Base-by-base conservation (phyloP, 2,888 invertebrate species). In the Caenorhabditis sp. region DNA sequence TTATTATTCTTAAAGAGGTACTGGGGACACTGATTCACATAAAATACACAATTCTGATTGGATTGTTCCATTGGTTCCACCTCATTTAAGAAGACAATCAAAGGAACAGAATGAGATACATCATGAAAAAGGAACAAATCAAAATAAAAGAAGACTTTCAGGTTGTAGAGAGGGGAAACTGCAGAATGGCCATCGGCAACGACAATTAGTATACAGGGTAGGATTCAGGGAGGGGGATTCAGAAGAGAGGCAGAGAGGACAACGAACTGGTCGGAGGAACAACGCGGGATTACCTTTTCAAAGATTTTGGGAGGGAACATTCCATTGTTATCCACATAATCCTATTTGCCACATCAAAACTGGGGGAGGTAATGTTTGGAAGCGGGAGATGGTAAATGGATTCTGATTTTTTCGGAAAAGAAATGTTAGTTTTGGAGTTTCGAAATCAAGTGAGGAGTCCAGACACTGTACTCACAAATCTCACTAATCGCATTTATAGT, bases 61-160 rank as follows among this genome's bases (percentile, higher is more conserved):
- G 26, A 44, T 63, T 19, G 31, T 24, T 63, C 44, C n/a, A 12
- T 51, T 56, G 75, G 75, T 75, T 75, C 75, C 75, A 75, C 75
- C 75, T 75, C 75, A 66, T 75, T 75, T 66, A 35, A 47, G 44
- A 31, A 75, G 63, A 74, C 74, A 74, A 74, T 74, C 61, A 74
- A 41, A 19, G 3, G 24, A 24, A n/a, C n/a, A n/a, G 49, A 12
- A 61, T 22, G 44, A 44, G 41, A 51, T 38, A 38, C 38, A 38
- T 38, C 38, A 38, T 44, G 58, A 73, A 24, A 31, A 51, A 49
- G 68, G 28, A 58, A 10, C 64, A 64, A 73, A 54, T 54, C 54
- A 63, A 63, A 74, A 63, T 47, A 49, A 35, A 54, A 31, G 31
- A 41, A 24, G 47, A 31, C 49, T 61, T 73, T 73, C 44, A 51